Conservation (phyloP, 1,140 invertebrate genomes). For the Leucophenga varia region DNA sequence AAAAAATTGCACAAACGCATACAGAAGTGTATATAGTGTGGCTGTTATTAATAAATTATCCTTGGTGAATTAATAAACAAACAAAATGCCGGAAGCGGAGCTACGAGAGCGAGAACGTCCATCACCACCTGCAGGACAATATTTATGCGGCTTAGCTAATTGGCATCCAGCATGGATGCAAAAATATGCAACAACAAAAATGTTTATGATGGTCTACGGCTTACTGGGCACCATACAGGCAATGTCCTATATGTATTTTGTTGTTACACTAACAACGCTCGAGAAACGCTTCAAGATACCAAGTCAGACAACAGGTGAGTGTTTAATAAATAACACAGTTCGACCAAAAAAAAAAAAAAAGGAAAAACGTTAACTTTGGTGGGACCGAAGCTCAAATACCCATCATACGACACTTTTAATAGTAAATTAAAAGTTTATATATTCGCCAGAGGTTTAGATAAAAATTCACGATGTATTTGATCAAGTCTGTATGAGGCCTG, state of each 20-base stretch:
- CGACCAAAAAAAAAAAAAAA: neutral
- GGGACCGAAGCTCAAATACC: neutral
- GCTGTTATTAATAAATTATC: no score
- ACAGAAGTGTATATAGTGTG: no score
- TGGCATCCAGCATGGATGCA: slow-evolving; percentile 67
- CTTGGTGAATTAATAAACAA: no score
- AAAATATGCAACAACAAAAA: slow-evolving; percentile 63
- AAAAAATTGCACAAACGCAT: neutral
- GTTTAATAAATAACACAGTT: no score
- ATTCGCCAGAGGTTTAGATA: no score
- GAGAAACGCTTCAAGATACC: slow-evolving; percentile 74
- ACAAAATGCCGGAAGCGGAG: slow-evolving; percentile 36
- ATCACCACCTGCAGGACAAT: slow-evolving; percentile 29
- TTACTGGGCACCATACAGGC: slow-evolving; percentile 69
- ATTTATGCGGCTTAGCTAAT: slow-evolving; percentile 62
- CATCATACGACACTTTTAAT: neutral
- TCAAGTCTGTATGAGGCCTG: no score
- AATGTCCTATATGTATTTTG: slow-evolving; percentile 71
- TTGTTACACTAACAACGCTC: slow-evolving; percentile 68
- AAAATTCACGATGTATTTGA: no score
- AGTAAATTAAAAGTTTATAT: no score
- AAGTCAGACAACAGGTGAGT: slow-evolving; percentile 68
- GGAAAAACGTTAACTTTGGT: no score
- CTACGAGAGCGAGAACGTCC: slow-evolving; percentile 17
- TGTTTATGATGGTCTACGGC: slow-evolving; percentile 67